These are phyloP conservation scores for Protobothrops flavoviridis DNA, from an alignment of 2,113 vertebrate species.

Conservation along the genomic window DNA sequence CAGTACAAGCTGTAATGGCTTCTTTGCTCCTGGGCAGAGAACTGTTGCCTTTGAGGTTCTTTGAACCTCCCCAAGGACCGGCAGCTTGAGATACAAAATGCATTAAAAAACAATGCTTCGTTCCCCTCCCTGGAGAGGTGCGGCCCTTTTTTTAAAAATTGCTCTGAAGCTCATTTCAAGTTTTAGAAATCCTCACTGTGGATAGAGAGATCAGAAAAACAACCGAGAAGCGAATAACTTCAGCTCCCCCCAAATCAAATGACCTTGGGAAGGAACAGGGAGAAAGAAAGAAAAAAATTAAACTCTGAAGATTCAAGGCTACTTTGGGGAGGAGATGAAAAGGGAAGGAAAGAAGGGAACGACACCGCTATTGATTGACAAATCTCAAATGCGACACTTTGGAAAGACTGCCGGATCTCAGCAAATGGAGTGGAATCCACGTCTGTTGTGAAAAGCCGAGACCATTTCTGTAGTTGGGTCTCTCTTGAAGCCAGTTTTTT, in stretches of 20 bases:
- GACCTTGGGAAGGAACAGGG: slow-evolving; percentile 63
- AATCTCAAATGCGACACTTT: not conserved
- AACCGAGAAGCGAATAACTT: not conserved
- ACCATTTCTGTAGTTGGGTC: not conserved
- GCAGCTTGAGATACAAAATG: slow-evolving; percentile 69
- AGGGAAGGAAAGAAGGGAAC: not conserved
- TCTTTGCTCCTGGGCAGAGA: slow-evolving; percentile 88
- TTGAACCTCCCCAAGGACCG: slow-evolving; percentile 79
- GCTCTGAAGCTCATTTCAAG: slow-evolving; percentile 55
- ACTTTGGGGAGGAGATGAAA: not conserved
- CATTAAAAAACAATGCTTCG: slow-evolving; percentile 73
- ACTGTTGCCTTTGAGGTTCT: slow-evolving; percentile 85
- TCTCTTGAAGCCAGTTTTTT: not conserved
- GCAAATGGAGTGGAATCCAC: not conserved
- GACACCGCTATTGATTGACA: not conserved
- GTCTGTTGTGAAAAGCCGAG: not conserved
- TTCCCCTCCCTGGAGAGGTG: slow-evolving; percentile 31
- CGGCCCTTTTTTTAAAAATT: slow-evolving; percentile 24
- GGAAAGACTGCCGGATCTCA: not conserved
- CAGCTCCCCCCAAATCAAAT: slow-evolving; percentile 29
- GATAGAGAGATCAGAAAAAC: slow-evolving; percentile 23
- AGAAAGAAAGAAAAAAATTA: not conserved
- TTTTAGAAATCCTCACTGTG: slow-evolving; percentile 49
- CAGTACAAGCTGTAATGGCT: slow-evolving; percentile 91
- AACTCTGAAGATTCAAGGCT: not conserved